Conservation (phyloP, 2,888 invertebrate genomes). For the Ochropleura plecta region DNA sequence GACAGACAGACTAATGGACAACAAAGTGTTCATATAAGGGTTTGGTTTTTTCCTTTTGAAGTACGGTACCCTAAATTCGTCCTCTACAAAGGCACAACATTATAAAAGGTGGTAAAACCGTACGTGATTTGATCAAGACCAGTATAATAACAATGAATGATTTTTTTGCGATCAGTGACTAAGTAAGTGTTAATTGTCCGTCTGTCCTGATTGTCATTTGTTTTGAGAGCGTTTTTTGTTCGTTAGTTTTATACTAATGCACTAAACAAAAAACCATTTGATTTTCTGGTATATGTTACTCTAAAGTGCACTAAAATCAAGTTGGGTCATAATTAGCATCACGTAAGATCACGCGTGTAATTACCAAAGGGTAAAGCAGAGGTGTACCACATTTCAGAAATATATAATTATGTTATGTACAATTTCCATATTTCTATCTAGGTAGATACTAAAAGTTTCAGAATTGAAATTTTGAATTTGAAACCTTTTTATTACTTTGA, state of each 20-base stretch:
- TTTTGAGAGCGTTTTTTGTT: conserved; percentile 25
- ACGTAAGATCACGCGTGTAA: too few species aligned
- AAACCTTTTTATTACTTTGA: background rate
- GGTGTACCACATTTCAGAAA: too few species aligned
- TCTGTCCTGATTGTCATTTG: conserved; percentile 36
- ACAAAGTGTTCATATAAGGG: too few species aligned
- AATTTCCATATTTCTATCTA: background rate
- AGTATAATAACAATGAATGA: conserved; percentile 49
- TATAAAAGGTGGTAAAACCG: conserved; percentile 44
- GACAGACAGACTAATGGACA: too few species aligned
- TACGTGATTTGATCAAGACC: conserved; percentile 53
- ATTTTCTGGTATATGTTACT: background rate
- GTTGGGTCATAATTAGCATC: background rate
- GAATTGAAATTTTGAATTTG: background rate
- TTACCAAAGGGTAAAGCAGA: too few species aligned
- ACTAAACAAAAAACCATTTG: background rate
- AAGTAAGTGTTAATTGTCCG: conserved; percentile 18
- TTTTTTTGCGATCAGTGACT: conserved; percentile 40
- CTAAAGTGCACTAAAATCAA: conserved; percentile 2
- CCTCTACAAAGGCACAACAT: conserved; percentile 37
- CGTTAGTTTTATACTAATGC: background rate
- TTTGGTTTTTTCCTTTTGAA: too few species aligned
- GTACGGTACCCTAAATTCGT: background rate
- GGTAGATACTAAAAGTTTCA: background rate
- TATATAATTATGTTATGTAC: too few species aligned